A percentile compares a stretch with the other conserved stretches of the same genome.
Evolutionary conservation across 1,140 invertebrate genomes (phyloP).

Genomic region (Acromyrmex echinatior): DNA sequence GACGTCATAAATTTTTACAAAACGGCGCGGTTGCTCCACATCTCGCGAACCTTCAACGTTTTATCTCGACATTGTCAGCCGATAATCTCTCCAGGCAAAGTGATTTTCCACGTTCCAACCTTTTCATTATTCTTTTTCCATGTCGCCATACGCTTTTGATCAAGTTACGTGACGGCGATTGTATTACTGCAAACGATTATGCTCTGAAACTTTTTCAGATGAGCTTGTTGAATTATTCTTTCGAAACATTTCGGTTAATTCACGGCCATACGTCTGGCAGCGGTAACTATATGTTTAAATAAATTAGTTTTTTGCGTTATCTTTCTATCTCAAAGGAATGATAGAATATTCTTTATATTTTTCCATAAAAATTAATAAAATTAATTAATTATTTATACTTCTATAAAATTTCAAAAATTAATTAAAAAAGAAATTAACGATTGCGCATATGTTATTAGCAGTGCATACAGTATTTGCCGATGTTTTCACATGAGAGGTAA

Average conservation of each 20-base stretch:
- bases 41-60: slow-evolving; percentile 17
- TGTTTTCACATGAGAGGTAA: background rate
- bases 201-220: background rate
- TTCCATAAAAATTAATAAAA: background rate
- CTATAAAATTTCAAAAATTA: too few relatives aligned
- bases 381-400: background rate
- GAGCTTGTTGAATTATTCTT: background rate
- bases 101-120: slow-evolving; percentile 49
- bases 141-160: slow-evolving; percentile 7
- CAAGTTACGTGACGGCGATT: slow-evolving; percentile 42
- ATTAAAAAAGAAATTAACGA: background rate
- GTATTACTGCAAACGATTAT: slow-evolving; percentile 39
- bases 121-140: slow-evolving; percentile 22
- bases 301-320: background rate
- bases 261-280: background rate
- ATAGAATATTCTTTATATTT: background rate
- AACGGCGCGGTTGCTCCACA: slow-evolving; percentile 20
- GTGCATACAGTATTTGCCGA: background rate
- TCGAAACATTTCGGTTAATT: slow-evolving; percentile 20
- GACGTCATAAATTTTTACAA: slow-evolving; percentile 52
- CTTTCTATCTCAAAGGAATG: background rate
- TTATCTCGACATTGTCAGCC: slow-evolving; percentile 33
- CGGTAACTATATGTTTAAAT: background rate
- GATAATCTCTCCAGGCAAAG: slow-evolving; percentile 55
- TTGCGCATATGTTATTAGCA: background rate